phyloP scores from a whole-genome alignment of 2,113 vertebrate species.

The Xerus inauris region DNA sequence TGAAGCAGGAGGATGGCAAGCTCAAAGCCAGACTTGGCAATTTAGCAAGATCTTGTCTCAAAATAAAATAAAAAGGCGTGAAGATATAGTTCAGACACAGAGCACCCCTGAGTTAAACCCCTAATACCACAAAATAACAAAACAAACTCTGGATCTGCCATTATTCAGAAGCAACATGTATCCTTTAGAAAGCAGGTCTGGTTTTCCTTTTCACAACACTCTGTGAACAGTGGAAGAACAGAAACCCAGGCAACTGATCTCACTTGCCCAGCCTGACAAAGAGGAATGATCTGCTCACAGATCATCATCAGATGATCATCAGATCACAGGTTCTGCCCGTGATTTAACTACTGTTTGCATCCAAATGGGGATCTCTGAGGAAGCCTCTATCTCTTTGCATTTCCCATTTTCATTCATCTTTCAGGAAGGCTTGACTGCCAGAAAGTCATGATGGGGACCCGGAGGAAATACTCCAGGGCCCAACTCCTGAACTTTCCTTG shows the following conservation, averaged over 20 bases:
- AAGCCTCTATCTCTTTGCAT: not conserved
- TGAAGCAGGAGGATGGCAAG: no score
- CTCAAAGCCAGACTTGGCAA: no score
- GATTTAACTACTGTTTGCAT: not conserved
- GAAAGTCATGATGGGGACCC: not conserved
- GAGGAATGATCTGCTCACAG: not conserved
- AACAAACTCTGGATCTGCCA: not conserved
- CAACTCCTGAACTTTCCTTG: not conserved
- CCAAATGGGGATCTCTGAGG: not conserved
- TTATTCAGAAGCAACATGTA: not conserved
- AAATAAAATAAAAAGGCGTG: no score
- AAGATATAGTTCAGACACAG: no score
- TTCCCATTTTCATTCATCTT: slow-evolving; percentile 16
- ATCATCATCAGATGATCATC: no score
- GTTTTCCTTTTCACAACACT: not conserved
- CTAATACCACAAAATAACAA: no score
- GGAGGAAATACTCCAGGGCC: not conserved
- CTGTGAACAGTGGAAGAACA: not conserved
- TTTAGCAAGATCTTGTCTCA: no score
- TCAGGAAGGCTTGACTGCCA: not conserved
- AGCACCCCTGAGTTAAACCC: no score
- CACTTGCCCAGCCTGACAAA: not conserved
- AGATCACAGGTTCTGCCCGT: not conserved
- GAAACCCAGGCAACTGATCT: not conserved
- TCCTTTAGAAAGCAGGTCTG: not conserved